phyloP scores from a whole-genome alignment of 1,140 invertebrate species.

The Bombus confusus region DNA sequence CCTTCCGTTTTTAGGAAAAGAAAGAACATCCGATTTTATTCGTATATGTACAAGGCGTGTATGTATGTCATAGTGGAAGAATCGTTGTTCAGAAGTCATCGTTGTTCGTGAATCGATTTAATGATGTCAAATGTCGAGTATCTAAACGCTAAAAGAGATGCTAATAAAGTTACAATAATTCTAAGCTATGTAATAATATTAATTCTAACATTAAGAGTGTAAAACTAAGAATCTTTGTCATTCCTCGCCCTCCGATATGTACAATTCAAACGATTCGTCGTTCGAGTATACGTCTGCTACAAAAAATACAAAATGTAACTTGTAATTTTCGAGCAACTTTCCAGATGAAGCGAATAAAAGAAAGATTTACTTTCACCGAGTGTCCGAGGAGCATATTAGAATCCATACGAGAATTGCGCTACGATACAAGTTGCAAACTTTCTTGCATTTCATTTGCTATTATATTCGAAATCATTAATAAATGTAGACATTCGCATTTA shows the following conservation, averaged over 20 bases:
- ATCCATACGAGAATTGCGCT: background rate
- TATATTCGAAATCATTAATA: background rate
- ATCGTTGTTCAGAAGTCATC: background rate
- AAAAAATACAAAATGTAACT: background rate
- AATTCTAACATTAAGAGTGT: background rate
- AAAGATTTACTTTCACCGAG: constrained; percentile 34
- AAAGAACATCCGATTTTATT: background rate
- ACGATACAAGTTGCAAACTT: background rate
- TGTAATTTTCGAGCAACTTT: constrained; percentile 1
- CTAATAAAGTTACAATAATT: background rate
- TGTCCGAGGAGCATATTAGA: background rate
- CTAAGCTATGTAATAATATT: background rate
- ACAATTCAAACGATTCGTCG: background rate
- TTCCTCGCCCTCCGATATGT: background rate
- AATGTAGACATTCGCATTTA: background rate
- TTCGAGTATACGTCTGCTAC: no score
- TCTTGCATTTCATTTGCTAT: no score
- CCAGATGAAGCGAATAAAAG: background rate
- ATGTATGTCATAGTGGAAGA: background rate
- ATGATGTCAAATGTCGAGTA: background rate
- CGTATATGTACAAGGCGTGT: no score
- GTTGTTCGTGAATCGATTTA: background rate
- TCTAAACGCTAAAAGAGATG: background rate
- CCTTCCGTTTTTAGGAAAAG: background rate
- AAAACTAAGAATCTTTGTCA: background rate